phyloP scores from a whole-genome alignment of 2,888 invertebrate genomes.

The Caenorhabditis angaria region DNA sequence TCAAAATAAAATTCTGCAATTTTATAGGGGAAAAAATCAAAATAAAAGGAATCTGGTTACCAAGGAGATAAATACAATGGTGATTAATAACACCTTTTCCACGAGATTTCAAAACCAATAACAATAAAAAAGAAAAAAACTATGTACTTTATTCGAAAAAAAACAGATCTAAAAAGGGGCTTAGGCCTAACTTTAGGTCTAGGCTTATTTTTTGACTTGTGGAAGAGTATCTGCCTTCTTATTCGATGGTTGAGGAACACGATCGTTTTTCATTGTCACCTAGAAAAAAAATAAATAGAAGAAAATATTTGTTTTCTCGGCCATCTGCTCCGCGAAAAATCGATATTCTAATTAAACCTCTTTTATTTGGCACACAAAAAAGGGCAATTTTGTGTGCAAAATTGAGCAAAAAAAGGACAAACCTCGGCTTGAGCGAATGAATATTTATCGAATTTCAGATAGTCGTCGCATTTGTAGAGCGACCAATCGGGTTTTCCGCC shows the following conservation, averaged over 20 bases:
- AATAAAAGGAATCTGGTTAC: slow-evolving; percentile 3
- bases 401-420: slow-evolving; percentile 12
- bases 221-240: slow-evolving; percentile 66
- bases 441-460: slow-evolving; percentile 66
- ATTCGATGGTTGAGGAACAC: slow-evolving; percentile 67
- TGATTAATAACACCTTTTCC: background rate
- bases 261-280: slow-evolving; percentile 60
- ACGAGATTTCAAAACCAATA: background rate
- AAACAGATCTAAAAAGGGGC: background rate
- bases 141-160: background rate
- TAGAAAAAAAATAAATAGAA: slow-evolving; percentile 30
- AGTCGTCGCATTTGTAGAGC: slow-evolving; percentile 68
- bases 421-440: slow-evolving; percentile 69
- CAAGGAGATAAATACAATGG: slow-evolving; percentile 6
- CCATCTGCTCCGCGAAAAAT: too few relatives aligned
- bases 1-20: background rate
- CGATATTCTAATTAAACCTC: too few relatives aligned
- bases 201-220: slow-evolving; percentile 25
- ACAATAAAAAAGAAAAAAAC: slow-evolving; percentile 1
- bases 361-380: background rate
- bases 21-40: too few relatives aligned
- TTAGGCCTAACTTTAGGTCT: background rate
- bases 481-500: slow-evolving; percentile 56
- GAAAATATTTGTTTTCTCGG: slow-evolving; percentile 9
- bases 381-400: background rate